Conservation (phyloP, 2,797 vertebrate genomes). For the Chelon labrosus region DNA sequence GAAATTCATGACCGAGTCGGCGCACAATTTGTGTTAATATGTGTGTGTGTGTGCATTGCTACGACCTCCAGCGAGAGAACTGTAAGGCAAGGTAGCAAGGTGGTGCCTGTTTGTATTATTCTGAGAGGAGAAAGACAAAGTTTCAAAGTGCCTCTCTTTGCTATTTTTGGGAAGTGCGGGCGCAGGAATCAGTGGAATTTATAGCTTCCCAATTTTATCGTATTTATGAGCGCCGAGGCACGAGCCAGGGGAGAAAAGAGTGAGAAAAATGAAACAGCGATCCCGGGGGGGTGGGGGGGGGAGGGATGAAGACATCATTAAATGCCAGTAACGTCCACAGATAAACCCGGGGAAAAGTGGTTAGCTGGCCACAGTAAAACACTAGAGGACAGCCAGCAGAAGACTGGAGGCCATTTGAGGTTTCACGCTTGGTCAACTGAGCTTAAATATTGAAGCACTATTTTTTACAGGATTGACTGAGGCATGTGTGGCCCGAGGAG, state of each 20-base stretch:
- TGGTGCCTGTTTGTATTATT: constrained; percentile 17
- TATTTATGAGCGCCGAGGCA: constrained; percentile 52
- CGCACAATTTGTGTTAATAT: constrained; percentile 34
- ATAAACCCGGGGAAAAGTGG: constrained; percentile 60
- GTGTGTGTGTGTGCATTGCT: not conserved
- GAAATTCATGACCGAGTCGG: constrained; percentile 40
- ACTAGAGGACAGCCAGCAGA: constrained; percentile 68
- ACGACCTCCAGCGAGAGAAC: constrained; percentile 27
- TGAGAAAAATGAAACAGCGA: constrained; percentile 61
- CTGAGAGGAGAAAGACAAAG: constrained; percentile 13
- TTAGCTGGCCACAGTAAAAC: constrained; percentile 64
- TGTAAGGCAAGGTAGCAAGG: not conserved
- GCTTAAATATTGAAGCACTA: constrained; percentile 50
- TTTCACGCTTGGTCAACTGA: constrained; percentile 65
- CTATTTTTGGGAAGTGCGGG: constrained; percentile 51
- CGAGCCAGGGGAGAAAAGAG: constrained; percentile 44
- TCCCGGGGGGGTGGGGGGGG: constrained; percentile 23
- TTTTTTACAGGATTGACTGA: constrained; percentile 42
- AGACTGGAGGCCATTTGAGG: constrained; percentile 43
- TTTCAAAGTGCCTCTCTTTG: constrained; percentile 41
- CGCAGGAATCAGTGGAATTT: constrained; percentile 63
- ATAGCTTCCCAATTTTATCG: constrained; percentile 70
- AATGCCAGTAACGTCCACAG: constrained; percentile 59
- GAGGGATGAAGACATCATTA: constrained; percentile 68
- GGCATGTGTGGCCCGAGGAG: constrained; percentile 23